Base-by-base conservation (phyloP, 2,113 vertebrate species). In the Harpagus bidentatus region DNA sequence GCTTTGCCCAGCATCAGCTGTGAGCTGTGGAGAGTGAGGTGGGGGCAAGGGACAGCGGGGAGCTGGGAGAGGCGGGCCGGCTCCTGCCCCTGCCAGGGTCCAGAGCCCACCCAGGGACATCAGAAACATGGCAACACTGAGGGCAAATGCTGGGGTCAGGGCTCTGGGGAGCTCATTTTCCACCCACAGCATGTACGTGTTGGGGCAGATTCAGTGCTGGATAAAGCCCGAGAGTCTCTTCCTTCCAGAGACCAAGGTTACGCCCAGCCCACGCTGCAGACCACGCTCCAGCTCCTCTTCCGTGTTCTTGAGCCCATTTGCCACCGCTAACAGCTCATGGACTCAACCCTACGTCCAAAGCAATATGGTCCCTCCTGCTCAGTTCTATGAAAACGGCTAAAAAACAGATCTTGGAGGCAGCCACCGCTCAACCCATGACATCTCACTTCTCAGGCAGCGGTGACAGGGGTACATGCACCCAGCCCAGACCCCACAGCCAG, bases 111-210 rank as follows among this genome's bases (percentile, higher is more conserved):
- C n/a, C 7, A 0, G 38, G 81, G 36, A 32, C 25, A 36, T 13
- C 67, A 13, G 13, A 20, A 45, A 72, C 26, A 5, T 1, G 6
- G 56, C 43, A 19, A 11, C 1, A 2, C 13, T 0, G 7, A 42
- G 58, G 13, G 25, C 3, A 18, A 55, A 10, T 2, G 2, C 31
- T 12, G 31, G 25, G n/a, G 15, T 23, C 50, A 34, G 52, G 52
- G 72, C 18, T 48, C 23, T 0, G 0, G 48, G n/a, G 52, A 48
- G n/a, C 48, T 28, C 28, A 11, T 47, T 47, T 38, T 14, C 59
- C 50, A 55, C 50, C 13, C 28, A 5, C 16, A 36, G 10, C 26
- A 5, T 9, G 40, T 47, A 21, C 0, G 1, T 16, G 11, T 13
- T 5, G 16, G 28, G 29, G 36, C 71, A 69, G 62, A 43, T 8